phyloP scores from a whole-genome alignment of 2,888 invertebrate species.

The Trichopoda pennipes region DNA sequence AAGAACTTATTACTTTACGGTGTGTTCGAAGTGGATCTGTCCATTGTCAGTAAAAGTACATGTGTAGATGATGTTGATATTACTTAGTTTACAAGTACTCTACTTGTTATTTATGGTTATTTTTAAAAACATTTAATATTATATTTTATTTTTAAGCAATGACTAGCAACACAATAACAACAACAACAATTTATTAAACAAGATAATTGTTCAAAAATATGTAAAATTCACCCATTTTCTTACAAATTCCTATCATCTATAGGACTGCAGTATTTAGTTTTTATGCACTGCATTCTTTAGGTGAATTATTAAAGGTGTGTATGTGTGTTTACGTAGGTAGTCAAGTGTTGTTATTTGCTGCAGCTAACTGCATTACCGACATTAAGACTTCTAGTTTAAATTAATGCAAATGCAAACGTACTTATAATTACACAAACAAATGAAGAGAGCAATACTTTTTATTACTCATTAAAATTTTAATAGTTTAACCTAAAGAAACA shows the following conservation, averaged over 20 bases:
- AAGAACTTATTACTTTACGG: slow-evolving; percentile 35
- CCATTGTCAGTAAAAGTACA: neutral
- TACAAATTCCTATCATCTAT: slow-evolving; percentile 6
- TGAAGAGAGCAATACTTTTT: neutral
- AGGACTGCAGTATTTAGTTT: neutral
- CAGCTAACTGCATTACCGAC: slow-evolving; percentile 60
- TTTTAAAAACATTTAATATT: slow-evolving; percentile 7
- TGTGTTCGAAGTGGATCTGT: slow-evolving; percentile 6
- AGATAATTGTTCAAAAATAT: neutral
- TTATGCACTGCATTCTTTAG: neutral
- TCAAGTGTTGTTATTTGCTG: slow-evolving; percentile 45
- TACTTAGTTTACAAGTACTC: neutral
- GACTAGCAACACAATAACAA: neutral
- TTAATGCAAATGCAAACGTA: slow-evolving; percentile 6
- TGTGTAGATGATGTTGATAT: slow-evolving; percentile 2
- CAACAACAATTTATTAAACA: neutral
- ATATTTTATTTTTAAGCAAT: neutral
- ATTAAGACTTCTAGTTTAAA: slow-evolving; percentile 38
- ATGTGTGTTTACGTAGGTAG: neutral
- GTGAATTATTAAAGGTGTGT: neutral
- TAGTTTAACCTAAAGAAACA: neutral
- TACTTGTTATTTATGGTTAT: neutral
- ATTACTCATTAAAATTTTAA: neutral
- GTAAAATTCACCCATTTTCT: neutral
- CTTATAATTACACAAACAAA: neutral